Conservation (phyloP, 2,888 invertebrate species). For the Cryptocephalus moraei region DNA sequence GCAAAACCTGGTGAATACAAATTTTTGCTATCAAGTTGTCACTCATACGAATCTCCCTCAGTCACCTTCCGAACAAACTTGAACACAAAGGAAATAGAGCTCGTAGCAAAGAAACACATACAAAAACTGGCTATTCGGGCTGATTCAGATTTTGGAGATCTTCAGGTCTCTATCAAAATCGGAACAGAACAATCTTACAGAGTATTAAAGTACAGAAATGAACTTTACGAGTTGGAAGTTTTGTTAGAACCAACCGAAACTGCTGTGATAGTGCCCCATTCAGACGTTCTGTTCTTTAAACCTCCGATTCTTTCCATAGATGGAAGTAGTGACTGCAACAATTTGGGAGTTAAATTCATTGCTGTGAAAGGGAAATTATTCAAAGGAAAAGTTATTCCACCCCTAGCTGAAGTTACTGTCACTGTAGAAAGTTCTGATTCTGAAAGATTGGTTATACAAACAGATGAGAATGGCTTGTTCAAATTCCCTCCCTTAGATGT, state of each 20-base stretch:
- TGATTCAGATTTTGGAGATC: constrained; percentile 23
- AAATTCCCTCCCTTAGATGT: constrained; percentile 78
- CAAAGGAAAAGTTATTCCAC: constrained; percentile 60
- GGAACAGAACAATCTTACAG: constrained; percentile 11
- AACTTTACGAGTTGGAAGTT: constrained; percentile 37
- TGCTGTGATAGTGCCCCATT: constrained; percentile 54
- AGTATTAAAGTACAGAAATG: constrained; percentile 16
- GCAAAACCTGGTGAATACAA: constrained; percentile 56
- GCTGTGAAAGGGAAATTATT: constrained; percentile 36
- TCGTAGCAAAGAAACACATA: constrained; percentile 31
- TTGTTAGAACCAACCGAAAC: constrained; percentile 42
- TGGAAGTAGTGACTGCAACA: constrained; percentile 57
- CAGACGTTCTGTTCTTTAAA: constrained; percentile 61
- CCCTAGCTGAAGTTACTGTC: constrained; percentile 49
- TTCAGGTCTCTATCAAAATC: constrained; percentile 20
- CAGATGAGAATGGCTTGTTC: constrained; percentile 64
- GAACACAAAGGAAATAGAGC: constrained; percentile 29
- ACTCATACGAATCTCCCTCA: constrained; percentile 49
- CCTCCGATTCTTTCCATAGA: constrained; percentile 50
- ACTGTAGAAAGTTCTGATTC: constrained; percentile 39
- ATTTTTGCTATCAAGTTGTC: constrained; percentile 71
- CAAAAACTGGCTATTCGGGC: constrained; percentile 24
- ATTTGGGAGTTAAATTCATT: constrained; percentile 46
- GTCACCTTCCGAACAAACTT: constrained; percentile 37
- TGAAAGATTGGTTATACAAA: constrained; percentile 41